A percentile compares a stretch with the other conserved stretches of the same genome.
Evolutionary conservation across 2,113 vertebrate genomes (phyloP).

Genomic region (Rhea pennata): DNA sequence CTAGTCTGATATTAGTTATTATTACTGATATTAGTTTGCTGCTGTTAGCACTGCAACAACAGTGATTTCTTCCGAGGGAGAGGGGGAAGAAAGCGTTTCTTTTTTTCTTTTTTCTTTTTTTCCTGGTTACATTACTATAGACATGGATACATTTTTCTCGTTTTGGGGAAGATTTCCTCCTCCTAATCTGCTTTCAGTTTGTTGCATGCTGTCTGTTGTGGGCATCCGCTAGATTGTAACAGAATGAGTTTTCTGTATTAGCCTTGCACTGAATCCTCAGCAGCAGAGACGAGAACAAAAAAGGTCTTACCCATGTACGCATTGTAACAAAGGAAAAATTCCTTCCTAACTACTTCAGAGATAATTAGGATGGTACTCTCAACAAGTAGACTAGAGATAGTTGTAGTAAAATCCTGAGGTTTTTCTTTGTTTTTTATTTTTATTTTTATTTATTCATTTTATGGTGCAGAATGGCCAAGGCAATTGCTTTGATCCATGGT

Average conservation of each 20-base stretch:
- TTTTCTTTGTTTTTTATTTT: too few species aligned
- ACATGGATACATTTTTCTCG: fast-evolving
- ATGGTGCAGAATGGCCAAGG: not conserved
- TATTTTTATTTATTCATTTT: not conserved
- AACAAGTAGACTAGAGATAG: not conserved
- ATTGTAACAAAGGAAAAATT: not conserved
- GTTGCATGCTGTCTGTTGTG: not conserved
- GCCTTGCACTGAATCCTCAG: not conserved
- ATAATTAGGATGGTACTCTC: not conserved
- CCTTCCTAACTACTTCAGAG: not conserved
- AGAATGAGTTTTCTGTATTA: not conserved
- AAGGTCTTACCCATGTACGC: too few species aligned
- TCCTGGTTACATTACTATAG: not conserved
- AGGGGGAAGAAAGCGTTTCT: not conserved
- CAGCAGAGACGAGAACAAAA: not conserved
- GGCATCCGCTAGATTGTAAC: not conserved
- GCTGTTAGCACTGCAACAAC: not conserved
- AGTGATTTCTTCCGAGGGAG: not conserved
- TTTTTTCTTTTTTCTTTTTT: not conserved
- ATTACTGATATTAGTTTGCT: not conserved
- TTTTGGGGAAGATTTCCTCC: not conserved
- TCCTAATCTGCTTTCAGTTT: not conserved
- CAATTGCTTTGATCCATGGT: not conserved
- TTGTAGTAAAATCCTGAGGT: not conserved
- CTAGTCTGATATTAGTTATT: too few species aligned